Conservation (phyloP, 2,888 invertebrate species). For the Cetonia aurata region DNA sequence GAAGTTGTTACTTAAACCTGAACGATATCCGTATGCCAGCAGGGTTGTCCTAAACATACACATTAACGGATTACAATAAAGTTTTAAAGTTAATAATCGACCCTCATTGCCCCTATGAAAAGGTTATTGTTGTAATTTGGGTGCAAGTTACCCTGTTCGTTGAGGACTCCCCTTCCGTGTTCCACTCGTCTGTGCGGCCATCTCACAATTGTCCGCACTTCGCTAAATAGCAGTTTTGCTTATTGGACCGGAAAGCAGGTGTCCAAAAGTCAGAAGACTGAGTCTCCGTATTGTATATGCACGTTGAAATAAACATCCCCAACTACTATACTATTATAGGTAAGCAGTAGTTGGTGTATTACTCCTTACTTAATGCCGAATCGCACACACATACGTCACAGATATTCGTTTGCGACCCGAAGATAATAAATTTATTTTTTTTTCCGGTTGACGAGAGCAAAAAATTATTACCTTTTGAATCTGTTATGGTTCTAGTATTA, state of each 20-base stretch:
- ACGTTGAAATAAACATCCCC: conserved; percentile 3
- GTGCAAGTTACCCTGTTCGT: conserved; percentile 54
- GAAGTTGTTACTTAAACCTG: background rate
- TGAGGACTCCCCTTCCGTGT: conserved; percentile 52
- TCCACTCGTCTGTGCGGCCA: conserved; percentile 54
- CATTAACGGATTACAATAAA: conserved; percentile 40
- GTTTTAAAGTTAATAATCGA: conserved; percentile 40
- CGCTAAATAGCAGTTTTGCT: conserved; percentile 66
- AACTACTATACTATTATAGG: background rate
- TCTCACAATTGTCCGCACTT: conserved; percentile 60
- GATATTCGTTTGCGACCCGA: background rate
- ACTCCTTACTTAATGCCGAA: conserved; percentile 7
- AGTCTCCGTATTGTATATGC: conserved; percentile 16
- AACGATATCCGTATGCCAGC: background rate
- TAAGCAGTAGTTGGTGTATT: conserved; percentile 7
- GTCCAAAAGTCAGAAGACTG: conserved; percentile 61
- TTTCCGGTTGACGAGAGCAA: conserved; percentile 20
- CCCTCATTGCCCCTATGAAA: conserved; percentile 43
- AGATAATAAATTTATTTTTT: conserved; percentile 33
- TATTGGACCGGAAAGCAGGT: conserved; percentile 66
- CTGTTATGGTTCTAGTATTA: background rate
- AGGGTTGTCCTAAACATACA: conserved; percentile 28
- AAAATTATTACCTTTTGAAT: conserved; percentile 15
- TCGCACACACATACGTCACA: background rate
- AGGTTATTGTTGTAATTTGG: conserved; percentile 47